These are phyloP conservation scores for Spea bombifrons DNA, from an alignment of 2,113 vertebrate species.

Conservation along the genomic window DNA sequence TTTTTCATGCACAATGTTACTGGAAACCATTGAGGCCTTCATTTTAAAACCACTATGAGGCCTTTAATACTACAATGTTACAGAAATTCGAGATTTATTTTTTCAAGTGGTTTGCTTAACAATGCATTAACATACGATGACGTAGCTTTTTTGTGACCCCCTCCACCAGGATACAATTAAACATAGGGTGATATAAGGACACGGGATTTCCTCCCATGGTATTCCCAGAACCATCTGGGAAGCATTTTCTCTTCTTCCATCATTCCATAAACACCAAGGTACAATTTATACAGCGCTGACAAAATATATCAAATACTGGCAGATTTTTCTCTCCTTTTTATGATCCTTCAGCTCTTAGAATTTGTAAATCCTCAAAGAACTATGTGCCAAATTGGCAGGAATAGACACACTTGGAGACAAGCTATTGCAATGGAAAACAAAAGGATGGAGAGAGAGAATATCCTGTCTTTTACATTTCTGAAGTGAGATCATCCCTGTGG, in stretches of 20 bases:
- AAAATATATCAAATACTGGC: constrained; percentile 19
- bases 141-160: neutral
- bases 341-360: constrained; percentile 3
- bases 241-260: constrained; percentile 22
- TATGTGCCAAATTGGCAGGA: constrained; percentile 6
- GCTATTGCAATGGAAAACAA: constrained; percentile 6
- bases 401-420: constrained; percentile 2
- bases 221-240: constrained; percentile 33
- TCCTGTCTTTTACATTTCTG: neutral
- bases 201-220: neutral
- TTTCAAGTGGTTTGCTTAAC: no score
- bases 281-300: constrained; percentile 33
- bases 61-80: no score
- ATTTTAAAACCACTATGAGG: no score
- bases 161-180: neutral
- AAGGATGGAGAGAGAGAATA: neutral
- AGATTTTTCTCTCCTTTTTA: constrained; percentile 15
- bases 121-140: neutral
- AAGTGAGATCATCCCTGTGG: constrained; percentile 6
- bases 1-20: no score
- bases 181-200: constrained; percentile 23
- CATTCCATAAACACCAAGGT: constrained; percentile 33
- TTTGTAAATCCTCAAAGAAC: neutral
- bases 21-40: no score
- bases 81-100: no score